A percentile compares a stretch with the other conserved stretches of the same genome.
phyloP scores from a whole-genome alignment of 2,797 vertebrate genomes.

The Odontamblyopus rebecca region DNA sequence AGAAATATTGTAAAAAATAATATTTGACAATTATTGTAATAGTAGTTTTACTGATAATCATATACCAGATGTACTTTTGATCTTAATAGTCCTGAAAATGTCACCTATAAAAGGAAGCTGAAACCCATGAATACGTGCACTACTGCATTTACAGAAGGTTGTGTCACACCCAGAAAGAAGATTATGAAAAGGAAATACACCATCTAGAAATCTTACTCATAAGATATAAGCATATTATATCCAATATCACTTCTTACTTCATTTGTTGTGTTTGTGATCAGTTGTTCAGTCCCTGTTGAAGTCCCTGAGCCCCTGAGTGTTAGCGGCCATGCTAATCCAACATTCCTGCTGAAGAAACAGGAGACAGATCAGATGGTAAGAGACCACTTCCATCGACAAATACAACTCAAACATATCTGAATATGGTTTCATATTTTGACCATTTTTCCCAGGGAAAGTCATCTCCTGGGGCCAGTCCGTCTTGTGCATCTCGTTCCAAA shows the following conservation, averaged over 20 bases:
- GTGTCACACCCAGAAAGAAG: neutral
- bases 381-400: neutral
- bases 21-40: no score
- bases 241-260: neutral
- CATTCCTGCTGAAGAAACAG: conserved; percentile 71
- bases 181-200: neutral
- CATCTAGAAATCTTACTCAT: neutral
- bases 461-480: conserved; percentile 40
- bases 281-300: conserved; percentile 43
- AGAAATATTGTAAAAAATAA: neutral
- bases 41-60: no score
- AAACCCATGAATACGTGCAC: no score
- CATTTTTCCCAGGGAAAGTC: conserved; percentile 37
- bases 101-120: no score
- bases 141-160: neutral
- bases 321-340: conserved; percentile 72
- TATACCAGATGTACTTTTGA: no score
- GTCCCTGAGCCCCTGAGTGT: conserved; percentile 24
- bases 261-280: conserved; percentile 19
- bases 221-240: neutral
- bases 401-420: neutral
- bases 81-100: no score
- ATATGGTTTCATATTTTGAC: neutral
- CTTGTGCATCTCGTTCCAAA: conserved; percentile 50
- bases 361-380: conserved; percentile 61